phyloP scores from a whole-genome alignment of 2,797 vertebrate genomes.

The Gambusia yucatana region DNA sequence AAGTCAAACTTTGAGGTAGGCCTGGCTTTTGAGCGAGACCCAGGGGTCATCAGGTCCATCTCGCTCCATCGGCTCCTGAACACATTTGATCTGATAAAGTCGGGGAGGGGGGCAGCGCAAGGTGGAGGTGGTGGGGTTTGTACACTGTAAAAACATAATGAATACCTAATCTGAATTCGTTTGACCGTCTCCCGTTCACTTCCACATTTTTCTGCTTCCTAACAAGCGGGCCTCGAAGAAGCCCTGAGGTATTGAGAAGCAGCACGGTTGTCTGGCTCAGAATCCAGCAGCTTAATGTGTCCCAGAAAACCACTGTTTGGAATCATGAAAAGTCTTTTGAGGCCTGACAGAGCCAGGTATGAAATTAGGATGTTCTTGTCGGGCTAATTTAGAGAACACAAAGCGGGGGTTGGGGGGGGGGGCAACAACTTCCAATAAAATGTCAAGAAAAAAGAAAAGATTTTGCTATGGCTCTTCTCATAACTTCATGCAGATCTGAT shows the following conservation, averaged over 20 bases:
- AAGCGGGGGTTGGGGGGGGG: background rate
- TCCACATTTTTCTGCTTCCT: conserved; percentile 6
- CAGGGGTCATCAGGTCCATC: conserved; percentile 41
- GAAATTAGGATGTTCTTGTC: background rate
- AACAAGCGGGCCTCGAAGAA: conserved; percentile 1
- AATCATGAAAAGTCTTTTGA: background rate
- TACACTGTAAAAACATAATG: background rate
- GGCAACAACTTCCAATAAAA: background rate
- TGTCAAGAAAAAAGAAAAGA: background rate
- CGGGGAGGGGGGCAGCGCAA: conserved; percentile 7
- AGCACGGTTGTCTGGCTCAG: background rate
- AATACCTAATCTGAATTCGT: background rate
- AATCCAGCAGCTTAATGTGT: conserved; percentile 17
- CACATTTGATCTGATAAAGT: conserved; percentile 50
- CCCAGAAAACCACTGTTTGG: conserved; percentile 17
- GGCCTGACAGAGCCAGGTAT: background rate
- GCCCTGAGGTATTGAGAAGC: conserved; percentile 7
- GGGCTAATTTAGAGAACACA: conserved; percentile 2
- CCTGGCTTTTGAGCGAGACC: conserved; percentile 2
- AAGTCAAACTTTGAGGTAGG: conserved; percentile 39
- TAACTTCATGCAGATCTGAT: conserved; percentile 3
- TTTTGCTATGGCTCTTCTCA: background rate
- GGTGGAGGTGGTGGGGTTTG: no score
- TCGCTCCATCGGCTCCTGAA: conserved; percentile 30
- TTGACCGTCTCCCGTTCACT: background rate